phyloP scores from a whole-genome alignment of 2,797 vertebrate genomes.

The Eospalax fontanierii region DNA sequence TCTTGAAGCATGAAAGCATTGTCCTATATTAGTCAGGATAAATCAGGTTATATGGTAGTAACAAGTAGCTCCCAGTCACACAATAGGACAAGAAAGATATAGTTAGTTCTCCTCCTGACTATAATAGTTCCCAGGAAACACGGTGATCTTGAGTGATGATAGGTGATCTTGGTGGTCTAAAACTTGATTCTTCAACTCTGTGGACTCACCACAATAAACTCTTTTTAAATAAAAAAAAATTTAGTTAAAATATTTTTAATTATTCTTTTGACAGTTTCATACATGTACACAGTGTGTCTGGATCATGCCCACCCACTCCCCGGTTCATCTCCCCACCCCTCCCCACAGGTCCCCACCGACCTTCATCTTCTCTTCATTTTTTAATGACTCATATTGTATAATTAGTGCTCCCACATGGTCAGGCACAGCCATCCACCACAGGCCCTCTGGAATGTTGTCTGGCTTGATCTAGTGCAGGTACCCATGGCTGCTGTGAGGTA shows the following conservation, averaged over 20 bases:
- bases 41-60: rapidly evolving
- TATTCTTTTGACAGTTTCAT: background rate
- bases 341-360: background rate
- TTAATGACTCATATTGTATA: too few relatives aligned
- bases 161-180: background rate
- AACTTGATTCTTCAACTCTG: background rate
- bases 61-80: background rate
- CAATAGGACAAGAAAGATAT: background rate
- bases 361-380: background rate
- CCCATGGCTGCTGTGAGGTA: background rate
- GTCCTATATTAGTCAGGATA: background rate
- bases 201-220: background rate
- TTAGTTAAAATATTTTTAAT: too few relatives aligned
- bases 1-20: background rate
- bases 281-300: background rate
- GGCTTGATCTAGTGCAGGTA: too few relatives aligned
- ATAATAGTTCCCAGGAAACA: rapidly evolving
- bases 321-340: too few relatives aligned
- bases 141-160: background rate
- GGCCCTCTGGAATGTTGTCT: background rate
- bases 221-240: too few relatives aligned
- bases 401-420: too few relatives aligned
- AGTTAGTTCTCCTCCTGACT: rapidly evolving
- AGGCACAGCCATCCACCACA: too few relatives aligned
- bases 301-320: background rate